phyloP scores from a whole-genome alignment of 2,797 vertebrate genomes.

The Hypotaenidia philippensis region DNA sequence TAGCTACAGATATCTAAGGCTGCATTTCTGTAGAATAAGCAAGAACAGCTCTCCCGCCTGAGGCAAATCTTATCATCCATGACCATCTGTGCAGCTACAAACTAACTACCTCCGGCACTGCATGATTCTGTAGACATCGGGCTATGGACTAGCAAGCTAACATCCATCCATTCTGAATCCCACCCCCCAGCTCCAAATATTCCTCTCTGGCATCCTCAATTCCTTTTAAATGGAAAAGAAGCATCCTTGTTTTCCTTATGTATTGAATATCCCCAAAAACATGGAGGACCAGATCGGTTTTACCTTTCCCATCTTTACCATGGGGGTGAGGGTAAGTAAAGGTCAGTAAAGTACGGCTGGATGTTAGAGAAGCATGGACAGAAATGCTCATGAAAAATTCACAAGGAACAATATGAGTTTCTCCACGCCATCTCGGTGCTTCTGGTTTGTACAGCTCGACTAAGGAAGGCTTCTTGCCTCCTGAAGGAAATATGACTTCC shows the following conservation, averaged over 20 bases:
- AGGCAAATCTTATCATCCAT: constrained; percentile 63
- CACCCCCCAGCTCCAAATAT: neutral
- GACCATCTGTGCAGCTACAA: constrained; percentile 63
- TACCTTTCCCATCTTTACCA: constrained; percentile 16
- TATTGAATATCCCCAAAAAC: constrained; percentile 14
- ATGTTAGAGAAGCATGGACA: constrained; percentile 19
- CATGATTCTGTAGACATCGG: neutral
- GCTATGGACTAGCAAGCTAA: neutral
- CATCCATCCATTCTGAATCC: neutral
- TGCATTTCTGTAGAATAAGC: constrained; percentile 60
- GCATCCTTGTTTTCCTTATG: neutral
- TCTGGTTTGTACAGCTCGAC: constrained; percentile 14
- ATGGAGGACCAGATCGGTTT: neutral
- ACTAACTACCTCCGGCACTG: constrained; percentile 50
- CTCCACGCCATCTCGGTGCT: constrained; percentile 19
- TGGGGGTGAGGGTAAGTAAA: neutral
- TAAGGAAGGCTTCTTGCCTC: constrained; percentile 31
- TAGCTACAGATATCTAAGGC: constrained; percentile 43
- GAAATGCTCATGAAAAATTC: constrained; percentile 80
- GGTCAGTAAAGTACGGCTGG: neutral
- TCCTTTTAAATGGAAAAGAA: neutral
- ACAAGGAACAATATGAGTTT: constrained; percentile 56
- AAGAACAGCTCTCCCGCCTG: constrained; percentile 48
- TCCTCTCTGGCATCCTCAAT: neutral
- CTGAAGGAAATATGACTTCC: constrained; percentile 65